Evolutionary conservation across 2,113 vertebrate genomes (phyloP).

Genomic region (Promerops cafer): DNA sequence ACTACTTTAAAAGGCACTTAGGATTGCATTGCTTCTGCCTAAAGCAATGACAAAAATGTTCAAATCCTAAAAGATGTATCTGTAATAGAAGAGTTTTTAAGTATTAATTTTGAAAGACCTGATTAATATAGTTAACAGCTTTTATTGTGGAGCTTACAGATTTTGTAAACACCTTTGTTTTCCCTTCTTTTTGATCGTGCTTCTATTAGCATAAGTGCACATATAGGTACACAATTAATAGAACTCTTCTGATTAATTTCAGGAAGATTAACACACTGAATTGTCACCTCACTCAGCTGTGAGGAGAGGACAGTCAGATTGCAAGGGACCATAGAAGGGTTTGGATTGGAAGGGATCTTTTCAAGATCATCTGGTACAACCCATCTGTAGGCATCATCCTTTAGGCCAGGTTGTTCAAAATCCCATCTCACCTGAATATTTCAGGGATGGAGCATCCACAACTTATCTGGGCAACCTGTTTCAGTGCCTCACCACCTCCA

Average conservation of each 20-base stretch:
- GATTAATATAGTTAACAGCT: background rate
- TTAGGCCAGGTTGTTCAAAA: background rate
- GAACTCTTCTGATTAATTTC: background rate
- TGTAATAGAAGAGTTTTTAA: background rate
- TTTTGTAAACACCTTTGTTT: background rate
- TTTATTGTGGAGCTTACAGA: background rate
- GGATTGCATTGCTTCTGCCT: background rate
- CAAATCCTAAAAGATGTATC: background rate
- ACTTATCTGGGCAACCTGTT: background rate
- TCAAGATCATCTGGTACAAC: background rate
- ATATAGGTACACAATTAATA: background rate
- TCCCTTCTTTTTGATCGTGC: background rate
- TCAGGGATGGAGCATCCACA: background rate
- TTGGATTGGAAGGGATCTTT: background rate
- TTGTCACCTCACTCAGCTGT: background rate
- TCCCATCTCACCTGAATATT: background rate
- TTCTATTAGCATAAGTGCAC: background rate
- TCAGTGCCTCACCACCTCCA: background rate
- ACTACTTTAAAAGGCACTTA: background rate
- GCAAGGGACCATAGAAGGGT: background rate
- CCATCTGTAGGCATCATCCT: background rate
- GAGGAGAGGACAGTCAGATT: background rate
- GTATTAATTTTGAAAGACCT: background rate
- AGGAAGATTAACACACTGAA: background rate
- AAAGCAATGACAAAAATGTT: background rate